Conservation (phyloP, 2,888 invertebrate genomes). For the Polymixis lichenea region DNA sequence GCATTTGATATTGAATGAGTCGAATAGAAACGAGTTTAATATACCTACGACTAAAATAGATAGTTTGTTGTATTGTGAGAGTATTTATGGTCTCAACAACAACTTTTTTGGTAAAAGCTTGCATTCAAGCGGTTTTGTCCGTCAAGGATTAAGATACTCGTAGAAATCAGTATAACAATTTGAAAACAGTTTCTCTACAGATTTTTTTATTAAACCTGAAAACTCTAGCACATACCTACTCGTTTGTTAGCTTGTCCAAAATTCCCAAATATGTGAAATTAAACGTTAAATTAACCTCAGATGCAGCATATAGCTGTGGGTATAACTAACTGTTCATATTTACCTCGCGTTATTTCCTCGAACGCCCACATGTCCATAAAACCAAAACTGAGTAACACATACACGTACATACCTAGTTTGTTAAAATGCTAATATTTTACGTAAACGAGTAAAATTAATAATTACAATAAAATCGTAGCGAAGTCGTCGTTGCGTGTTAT, state of each 20-base stretch:
- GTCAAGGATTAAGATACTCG: neutral
- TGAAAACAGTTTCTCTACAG: neutral
- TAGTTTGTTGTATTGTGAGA: slow-evolving; percentile 1
- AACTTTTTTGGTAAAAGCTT: neutral
- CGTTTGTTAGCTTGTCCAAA: neutral
- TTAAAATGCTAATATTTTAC: neutral
- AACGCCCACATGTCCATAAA: neutral
- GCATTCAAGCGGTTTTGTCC: neutral
- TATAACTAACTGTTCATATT: neutral
- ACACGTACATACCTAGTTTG: neutral
- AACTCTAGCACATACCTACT: neutral
- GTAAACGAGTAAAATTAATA: neutral
- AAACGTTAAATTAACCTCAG: neutral
- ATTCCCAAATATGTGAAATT: neutral
- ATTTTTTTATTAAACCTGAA: neutral
- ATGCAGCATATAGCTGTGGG: neutral
- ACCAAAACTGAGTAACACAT: neutral
- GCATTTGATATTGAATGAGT: slow-evolving; percentile 46
- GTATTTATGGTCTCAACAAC: slow-evolving; percentile 1
- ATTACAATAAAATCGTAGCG: too few relatives aligned
- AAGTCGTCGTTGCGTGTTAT: too few relatives aligned
- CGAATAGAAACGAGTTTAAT: slow-evolving; percentile 26
- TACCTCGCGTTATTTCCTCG: neutral
- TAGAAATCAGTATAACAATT: neutral
- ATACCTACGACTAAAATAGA: slow-evolving; percentile 8